Conservation (phyloP, 2,113 vertebrate genomes). For the Nothoprocta perdicaria region DNA sequence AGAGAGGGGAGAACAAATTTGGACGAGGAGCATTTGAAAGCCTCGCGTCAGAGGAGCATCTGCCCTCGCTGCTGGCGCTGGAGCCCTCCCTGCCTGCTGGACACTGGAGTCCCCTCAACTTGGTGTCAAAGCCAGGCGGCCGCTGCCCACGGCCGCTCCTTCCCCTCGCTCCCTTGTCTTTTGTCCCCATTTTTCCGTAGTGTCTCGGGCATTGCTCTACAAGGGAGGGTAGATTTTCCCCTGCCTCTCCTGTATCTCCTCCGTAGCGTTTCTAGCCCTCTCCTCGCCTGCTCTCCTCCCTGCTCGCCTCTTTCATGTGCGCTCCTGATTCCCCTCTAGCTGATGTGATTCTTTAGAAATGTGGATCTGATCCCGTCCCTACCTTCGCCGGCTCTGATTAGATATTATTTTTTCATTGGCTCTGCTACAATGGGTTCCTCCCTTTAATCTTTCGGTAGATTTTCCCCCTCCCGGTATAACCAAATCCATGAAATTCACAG, state of each 20-base stretch:
- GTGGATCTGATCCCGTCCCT: constrained; percentile 58
- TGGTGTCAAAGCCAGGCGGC: neutral
- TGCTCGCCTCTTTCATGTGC: constrained; percentile 35
- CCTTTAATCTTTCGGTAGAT: constrained; percentile 58
- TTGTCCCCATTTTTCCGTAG: constrained; percentile 51
- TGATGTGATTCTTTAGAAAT: constrained; percentile 57
- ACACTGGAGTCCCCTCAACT: neutral
- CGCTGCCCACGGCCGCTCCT: neutral
- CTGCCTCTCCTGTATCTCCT: constrained; percentile 28
- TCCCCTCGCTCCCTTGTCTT: neutral
- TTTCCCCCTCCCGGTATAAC: constrained; percentile 60
- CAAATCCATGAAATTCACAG: constrained; percentile 78
- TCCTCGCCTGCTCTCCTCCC: constrained; percentile 14
- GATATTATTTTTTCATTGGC: constrained; percentile 75
- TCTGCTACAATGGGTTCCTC: constrained; percentile 67
- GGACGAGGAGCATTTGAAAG: neutral
- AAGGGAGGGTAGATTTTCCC: constrained; percentile 27
- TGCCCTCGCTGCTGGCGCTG: neutral
- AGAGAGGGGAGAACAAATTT: neutral
- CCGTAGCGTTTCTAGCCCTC: constrained; percentile 43
- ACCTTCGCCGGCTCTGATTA: constrained; percentile 67
- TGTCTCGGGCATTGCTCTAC: constrained; percentile 30
- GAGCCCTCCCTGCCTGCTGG: neutral
- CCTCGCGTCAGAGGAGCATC: neutral
- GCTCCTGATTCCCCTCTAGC: constrained; percentile 46